Evolutionary conservation across 2,113 vertebrate species (phyloP).

Genomic region (Alosa alosa): DNA sequence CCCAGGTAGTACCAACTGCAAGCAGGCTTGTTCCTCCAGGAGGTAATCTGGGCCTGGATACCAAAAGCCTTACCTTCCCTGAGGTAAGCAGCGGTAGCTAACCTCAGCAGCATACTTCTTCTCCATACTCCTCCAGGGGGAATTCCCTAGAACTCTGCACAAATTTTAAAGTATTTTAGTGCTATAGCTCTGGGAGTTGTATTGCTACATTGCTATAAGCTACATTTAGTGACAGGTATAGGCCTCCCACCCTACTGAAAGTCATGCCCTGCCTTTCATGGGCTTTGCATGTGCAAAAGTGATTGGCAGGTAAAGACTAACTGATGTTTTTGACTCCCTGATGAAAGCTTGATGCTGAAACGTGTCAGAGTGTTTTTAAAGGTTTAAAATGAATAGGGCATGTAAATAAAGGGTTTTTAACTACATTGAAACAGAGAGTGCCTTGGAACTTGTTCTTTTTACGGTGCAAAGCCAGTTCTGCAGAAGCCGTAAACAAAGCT

Average conservation of each 20-base stretch:
- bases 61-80: slow-evolving; percentile 15
- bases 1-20: slow-evolving; percentile 29
- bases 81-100: slow-evolving; percentile 22
- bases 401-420: too few relatives aligned
- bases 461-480: not conserved
- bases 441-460: too few relatives aligned
- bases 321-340: too few relatives aligned
- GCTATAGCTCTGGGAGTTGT: not conserved
- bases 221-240: not conserved
- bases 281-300: not conserved
- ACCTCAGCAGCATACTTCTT: slow-evolving; percentile 13
- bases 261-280: not conserved
- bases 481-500: not conserved
- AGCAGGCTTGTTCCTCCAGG: slow-evolving; percentile 26
- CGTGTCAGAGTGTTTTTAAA: too few relatives aligned
- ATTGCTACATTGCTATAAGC: not conserved
- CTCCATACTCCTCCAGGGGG: not conserved
- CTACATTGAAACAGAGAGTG: too few relatives aligned
- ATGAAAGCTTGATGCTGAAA: too few relatives aligned
- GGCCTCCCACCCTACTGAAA: not conserved
- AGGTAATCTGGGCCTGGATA: slow-evolving; percentile 15
- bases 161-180: slow-evolving; percentile 1
- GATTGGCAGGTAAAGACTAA: not conserved
- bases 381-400: too few relatives aligned
- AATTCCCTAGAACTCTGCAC: not conserved